phyloP scores from a whole-genome alignment of 2,888 invertebrate species.

The Xylophagus ater region DNA sequence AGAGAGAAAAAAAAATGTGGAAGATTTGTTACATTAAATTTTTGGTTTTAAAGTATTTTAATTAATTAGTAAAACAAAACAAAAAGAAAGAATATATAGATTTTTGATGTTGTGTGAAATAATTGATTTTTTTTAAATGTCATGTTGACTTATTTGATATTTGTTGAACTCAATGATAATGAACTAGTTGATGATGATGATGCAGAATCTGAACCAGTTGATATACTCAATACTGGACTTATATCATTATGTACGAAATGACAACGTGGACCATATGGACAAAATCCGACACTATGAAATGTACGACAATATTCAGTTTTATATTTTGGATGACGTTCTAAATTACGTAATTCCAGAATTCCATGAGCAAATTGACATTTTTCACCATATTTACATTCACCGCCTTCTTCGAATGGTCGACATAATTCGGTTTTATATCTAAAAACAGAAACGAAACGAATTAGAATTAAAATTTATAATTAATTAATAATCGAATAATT shows the following conservation, averaged over 20 bases:
- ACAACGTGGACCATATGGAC: constrained; percentile 95
- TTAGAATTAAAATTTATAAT: no score
- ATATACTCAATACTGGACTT: constrained; percentile 42
- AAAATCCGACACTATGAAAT: constrained; percentile 93
- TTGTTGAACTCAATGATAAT: constrained; percentile 37
- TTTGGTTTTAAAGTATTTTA: no score
- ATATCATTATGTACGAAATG: constrained; percentile 95
- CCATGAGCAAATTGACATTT: constrained; percentile 99
- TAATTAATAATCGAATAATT: no score
- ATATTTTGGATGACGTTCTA: constrained; percentile 96
- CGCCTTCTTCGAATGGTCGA: constrained; percentile 91
- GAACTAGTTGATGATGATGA: constrained; percentile 39
- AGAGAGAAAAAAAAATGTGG: no score
- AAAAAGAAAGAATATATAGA: no score
- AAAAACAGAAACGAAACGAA: no score
- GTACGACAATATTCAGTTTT: constrained; percentile 94
- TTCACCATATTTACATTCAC: constrained; percentile 97
- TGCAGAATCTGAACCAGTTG: constrained; percentile 42
- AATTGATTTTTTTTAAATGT: no score
- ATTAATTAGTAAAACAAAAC: no score
- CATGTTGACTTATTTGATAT: constrained; percentile 32
- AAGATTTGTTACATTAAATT: no score
- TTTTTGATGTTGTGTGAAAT: no score
- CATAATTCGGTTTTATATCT: constrained; percentile 98
- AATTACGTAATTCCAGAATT: constrained; percentile 75